Evolutionary conservation across 2,113 vertebrate species (phyloP), one percentile per base, ranked within the genome.

Genomic region (Cryptotis parvus): DNA sequence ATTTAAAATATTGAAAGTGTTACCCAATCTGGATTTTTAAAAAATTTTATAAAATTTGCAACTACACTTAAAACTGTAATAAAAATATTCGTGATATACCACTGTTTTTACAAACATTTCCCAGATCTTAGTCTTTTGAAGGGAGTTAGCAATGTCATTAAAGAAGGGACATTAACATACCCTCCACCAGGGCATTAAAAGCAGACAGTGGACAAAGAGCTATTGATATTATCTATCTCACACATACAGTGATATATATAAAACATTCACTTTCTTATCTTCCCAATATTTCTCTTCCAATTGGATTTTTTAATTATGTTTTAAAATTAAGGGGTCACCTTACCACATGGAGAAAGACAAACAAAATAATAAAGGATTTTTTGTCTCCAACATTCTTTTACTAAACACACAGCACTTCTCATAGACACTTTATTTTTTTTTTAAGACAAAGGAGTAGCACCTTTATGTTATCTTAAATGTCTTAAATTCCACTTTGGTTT

Each of bases 391-490:
- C 20, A 9, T 27, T 76, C 68, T 94, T 79, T 35, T 74, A 43
- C 31, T 89, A 41, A 85, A 79, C 66, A 61, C 43, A 92, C 72
- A 77, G 24, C n/a, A 49, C 83, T 68, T 84, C 24, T 58, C 43
- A 9, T 5, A 4, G 75, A 29, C 24, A n/a, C 15, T 78, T 4
- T 65, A n/a, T n/a, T n/a, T n/a, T n/a, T n/a, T n/a, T n/a, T n/a
- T n/a, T n/a, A n/a, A n/a, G n/a, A n/a, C n/a, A n/a, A n/a, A n/a
- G n/a, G n/a, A n/a, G n/a, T n/a, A n/a, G n/a, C n/a, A n/a, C n/a
- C n/a, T n/a, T n/a, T n/a, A n/a, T n/a, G n/a, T n/a, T n/a, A n/a
- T n/a, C n/a, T n/a, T n/a, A n/a, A n/a, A n/a, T n/a, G n/a, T n/a
- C n/a, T n/a, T n/a, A n/a, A n/a, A n/a, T n/a, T n/a, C n/a, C n/a